Evolutionary conservation across 2,888 invertebrate genomes (phyloP).

Genomic region (Dicyrtoma fusca): DNA sequence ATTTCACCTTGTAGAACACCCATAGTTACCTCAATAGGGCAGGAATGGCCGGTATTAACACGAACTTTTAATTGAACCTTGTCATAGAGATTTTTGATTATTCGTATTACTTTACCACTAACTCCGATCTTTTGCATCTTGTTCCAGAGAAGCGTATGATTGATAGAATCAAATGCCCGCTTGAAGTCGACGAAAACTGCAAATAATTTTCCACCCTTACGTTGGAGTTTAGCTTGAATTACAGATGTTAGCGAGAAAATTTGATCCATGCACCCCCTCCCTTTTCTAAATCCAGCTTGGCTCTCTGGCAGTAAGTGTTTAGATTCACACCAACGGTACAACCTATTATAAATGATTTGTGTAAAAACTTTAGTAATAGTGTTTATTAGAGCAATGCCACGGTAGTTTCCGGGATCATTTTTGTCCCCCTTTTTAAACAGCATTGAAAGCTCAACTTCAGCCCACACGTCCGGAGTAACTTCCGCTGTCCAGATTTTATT

Average conservation of each 20-base stretch:
- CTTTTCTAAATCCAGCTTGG: constrained; percentile 19
- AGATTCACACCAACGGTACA: not conserved
- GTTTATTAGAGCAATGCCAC: not conserved
- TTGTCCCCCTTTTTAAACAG: not conserved
- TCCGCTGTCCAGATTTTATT: not conserved
- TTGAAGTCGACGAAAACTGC: constrained; percentile 12
- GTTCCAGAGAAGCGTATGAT: not conserved
- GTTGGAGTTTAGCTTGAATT: not conserved
- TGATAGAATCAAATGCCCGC: not conserved
- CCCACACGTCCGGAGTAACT: not conserved
- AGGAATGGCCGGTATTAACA: too few relatives aligned
- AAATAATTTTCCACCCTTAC: not conserved
- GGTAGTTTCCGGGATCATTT: not conserved
- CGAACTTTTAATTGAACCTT: too few relatives aligned
- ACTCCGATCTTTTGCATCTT: constrained; percentile 1
- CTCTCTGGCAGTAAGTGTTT: constrained; percentile 1
- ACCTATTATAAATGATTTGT: not conserved
- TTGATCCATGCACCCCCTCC: constrained; percentile 5
- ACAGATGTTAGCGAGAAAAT: constrained; percentile 6
- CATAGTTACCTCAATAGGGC: too few relatives aligned
- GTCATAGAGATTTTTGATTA: too few relatives aligned
- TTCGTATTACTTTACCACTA: not conserved
- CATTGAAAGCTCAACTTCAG: not conserved
- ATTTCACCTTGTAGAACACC: too few relatives aligned
- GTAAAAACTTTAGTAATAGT: constrained; percentile 4